A percentile compares a stretch with the other conserved stretches of the same genome.
Conservation (phyloP, 2,888 invertebrate genomes). For the Tanytarsus gracilentus region DNA sequence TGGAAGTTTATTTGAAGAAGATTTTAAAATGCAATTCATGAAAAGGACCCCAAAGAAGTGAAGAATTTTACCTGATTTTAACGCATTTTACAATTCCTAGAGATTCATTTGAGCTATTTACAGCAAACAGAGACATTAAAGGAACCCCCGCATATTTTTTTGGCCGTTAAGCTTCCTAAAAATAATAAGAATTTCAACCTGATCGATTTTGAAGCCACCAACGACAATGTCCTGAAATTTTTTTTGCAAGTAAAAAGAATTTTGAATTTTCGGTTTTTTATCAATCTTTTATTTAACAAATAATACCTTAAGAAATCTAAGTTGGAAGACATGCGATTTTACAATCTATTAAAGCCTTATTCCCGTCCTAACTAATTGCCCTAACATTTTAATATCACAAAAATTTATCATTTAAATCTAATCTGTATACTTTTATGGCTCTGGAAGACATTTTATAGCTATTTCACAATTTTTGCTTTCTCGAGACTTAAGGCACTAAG, state of each 20-base stretch:
- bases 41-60: neutral
- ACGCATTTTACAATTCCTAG: neutral
- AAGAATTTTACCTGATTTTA: conserved; percentile 1
- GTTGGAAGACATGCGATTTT: conserved; percentile 21
- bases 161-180: neutral
- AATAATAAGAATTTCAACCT: neutral
- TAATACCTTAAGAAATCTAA: conserved; percentile 8
- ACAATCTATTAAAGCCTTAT: conserved; percentile 19
- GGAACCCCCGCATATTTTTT: neutral
- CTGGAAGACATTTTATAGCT: conserved; percentile 15
- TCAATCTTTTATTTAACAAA: conserved; percentile 12
- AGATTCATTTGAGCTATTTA: neutral
- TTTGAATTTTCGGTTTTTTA: conserved; percentile 1
- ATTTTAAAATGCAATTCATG: neutral
- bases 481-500: conserved; percentile 4
- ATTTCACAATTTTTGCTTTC: conserved; percentile 15
- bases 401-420: too few relatives aligned
- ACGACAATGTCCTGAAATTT: conserved; percentile 16
- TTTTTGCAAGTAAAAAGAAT: neutral
- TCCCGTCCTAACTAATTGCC: conserved; percentile 9
- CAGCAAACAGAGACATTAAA: neutral
- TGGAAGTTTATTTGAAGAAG: neutral
- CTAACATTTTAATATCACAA: conserved; percentile 23
- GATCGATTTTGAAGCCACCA: too few relatives aligned
- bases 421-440: conserved; percentile 10